phyloP scores from a whole-genome alignment of 1,140 invertebrate species.

The Daktulosphaira vitifoliae region DNA sequence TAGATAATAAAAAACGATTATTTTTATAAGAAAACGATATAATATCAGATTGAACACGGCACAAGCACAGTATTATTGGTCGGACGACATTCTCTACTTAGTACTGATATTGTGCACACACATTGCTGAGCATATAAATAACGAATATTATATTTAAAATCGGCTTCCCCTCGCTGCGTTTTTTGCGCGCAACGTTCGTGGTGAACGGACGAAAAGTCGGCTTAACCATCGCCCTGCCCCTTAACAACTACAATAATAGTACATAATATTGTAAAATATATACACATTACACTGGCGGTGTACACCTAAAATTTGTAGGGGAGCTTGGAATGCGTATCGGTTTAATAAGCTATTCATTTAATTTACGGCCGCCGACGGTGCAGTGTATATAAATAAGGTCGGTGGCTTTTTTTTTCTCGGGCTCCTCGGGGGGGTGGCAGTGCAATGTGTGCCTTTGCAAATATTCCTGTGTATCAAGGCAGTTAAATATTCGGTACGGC shows the following conservation, averaged over 20 bases:
- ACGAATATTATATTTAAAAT: too few species aligned
- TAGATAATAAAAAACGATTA: too few species aligned
- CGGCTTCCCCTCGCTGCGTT: neutral
- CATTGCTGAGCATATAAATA: too few species aligned
- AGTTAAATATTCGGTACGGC: conserved; percentile 12
- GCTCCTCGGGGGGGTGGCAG: neutral
- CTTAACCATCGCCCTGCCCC: neutral
- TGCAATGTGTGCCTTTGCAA: neutral
- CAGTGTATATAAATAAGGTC: neutral
- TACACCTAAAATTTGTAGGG: neutral
- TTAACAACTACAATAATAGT: too few species aligned
- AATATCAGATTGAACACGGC: too few species aligned
- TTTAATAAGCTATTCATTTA: conserved; percentile 33
- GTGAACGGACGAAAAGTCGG: conserved; percentile 15
- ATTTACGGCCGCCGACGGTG: conserved; percentile 8
- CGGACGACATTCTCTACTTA: too few species aligned
- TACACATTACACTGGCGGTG: too few species aligned
- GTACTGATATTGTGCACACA: too few species aligned
- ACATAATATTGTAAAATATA: too few species aligned
- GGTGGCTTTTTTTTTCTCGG: conserved; percentile 4
- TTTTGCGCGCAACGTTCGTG: conserved; percentile 11
- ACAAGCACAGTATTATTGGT: too few species aligned
- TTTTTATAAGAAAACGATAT: too few species aligned
- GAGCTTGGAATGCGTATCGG: neutral
- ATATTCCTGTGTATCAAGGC: neutral